phyloP scores from a whole-genome alignment of 2,113 vertebrate species.

The Oplegnathus fasciatus region DNA sequence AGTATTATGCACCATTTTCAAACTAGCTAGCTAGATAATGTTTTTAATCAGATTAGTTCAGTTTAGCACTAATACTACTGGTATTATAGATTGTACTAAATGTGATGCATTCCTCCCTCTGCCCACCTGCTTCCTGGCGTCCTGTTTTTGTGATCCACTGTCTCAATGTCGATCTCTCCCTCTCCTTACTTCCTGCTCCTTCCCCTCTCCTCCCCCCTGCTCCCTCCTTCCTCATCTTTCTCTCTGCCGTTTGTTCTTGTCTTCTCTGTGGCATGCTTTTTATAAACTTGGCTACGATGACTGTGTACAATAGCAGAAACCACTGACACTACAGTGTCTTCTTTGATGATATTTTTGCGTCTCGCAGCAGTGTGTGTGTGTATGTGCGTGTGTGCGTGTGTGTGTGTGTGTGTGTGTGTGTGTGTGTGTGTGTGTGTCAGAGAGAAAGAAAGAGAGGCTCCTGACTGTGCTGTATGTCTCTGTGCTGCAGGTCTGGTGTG shows the following conservation, averaged over 20 bases:
- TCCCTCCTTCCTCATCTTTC: conserved; percentile 5
- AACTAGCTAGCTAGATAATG: conserved; percentile 56
- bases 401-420: neutral
- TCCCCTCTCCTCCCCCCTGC: neutral
- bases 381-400: conserved; percentile 3
- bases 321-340: conserved; percentile 45
- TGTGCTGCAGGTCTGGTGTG: conserved; percentile 93
- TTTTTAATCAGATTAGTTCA: conserved; percentile 51
- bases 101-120: conserved; percentile 48
- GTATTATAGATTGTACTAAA: conserved; percentile 22
- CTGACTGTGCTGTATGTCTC: conserved; percentile 68
- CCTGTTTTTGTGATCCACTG: conserved; percentile 75
- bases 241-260: conserved; percentile 71
- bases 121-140: conserved; percentile 78
- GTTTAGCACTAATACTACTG: neutral
- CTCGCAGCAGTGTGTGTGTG: neutral
- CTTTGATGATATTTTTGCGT: conserved; percentile 57
- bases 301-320: conserved; percentile 39
- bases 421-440: conserved; percentile 1
- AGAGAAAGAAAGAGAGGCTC: conserved; percentile 18
- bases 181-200: conserved; percentile 23
- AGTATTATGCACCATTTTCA: conserved; percentile 32
- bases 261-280: conserved; percentile 78
- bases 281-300: conserved; percentile 55
- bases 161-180: conserved; percentile 66